A percentile compares a stretch with the other conserved stretches of the same genome.
Evolutionary conservation across 2,797 vertebrate genomes (phyloP).

Genomic region (Eulemur albifrons): DNA sequence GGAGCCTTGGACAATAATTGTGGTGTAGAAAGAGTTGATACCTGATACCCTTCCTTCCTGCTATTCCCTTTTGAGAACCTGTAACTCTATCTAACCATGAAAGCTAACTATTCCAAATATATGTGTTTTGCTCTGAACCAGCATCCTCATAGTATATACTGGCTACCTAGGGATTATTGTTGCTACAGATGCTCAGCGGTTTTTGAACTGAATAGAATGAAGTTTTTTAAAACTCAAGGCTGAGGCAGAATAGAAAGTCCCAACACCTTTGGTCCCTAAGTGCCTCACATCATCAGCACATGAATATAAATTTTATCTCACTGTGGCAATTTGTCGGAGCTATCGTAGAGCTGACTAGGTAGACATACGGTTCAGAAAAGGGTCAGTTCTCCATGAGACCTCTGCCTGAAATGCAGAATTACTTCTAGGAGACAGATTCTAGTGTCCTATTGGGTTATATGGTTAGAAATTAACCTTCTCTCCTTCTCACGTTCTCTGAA

Average conservation of each 20-base stretch:
- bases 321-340: neutral
- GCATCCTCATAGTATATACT: neutral
- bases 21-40: neutral
- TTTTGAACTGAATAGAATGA: neutral
- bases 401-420: neutral
- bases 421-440: neutral
- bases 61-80: neutral
- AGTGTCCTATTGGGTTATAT: neutral
- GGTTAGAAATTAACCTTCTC: neutral
- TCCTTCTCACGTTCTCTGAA: neutral
- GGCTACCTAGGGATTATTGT: neutral
- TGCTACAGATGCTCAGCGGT: neutral
- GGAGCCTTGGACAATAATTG: neutral
- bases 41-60: neutral
- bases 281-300: neutral
- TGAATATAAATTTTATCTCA: neutral
- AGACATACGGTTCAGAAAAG: neutral
- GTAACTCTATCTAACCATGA: neutral
- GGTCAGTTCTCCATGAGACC: neutral
- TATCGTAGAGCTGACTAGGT: neutral
- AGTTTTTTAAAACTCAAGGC: slow-evolving; percentile 6
- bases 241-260: neutral
- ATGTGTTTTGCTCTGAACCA: neutral
- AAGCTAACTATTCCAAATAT: neutral
- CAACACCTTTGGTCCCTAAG: neutral